Conservation (phyloP, 2,888 invertebrate species). For the Tetramorium bicarinatum region DNA sequence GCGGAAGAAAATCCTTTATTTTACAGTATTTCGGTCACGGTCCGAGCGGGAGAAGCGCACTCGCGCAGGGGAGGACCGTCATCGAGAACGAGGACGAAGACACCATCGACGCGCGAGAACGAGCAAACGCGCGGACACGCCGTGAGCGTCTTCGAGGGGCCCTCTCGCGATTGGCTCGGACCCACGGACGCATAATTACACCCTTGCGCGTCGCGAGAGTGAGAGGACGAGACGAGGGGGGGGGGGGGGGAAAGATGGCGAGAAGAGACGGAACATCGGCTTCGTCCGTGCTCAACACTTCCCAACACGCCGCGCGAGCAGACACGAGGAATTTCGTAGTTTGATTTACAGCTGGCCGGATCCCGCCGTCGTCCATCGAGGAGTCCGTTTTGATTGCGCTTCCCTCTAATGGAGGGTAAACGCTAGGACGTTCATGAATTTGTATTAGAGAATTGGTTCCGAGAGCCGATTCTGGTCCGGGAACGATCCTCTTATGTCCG, state of each 20-base stretch:
- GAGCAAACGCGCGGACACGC: constrained; percentile 2
- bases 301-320: constrained; percentile 66
- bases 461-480: constrained; percentile 64
- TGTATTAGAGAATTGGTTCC: constrained; percentile 84
- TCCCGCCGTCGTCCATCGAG: constrained; percentile 72
- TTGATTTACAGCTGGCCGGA: constrained; percentile 83
- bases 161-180: constrained; percentile 49
- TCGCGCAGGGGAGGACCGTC: not conserved
- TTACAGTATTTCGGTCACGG: constrained; percentile 72
- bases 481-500: constrained; percentile 60
- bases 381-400: constrained; percentile 82
- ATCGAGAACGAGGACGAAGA: constrained; percentile 35
- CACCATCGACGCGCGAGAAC: constrained; percentile 30
- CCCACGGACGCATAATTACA: constrained; percentile 74
- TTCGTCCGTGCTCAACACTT: constrained; percentile 69
- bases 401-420: constrained; percentile 84
- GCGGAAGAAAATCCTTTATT: constrained; percentile 73
- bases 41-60: constrained; percentile 32
- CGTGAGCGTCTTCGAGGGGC: constrained; percentile 34
- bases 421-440: constrained; percentile 84
- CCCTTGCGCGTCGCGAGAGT: constrained; percentile 65
- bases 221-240: not conserved
- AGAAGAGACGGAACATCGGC: constrained; percentile 20
- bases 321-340: constrained; percentile 80
- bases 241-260: constrained; percentile 43